Conservation (phyloP, 2,113 vertebrate genomes). For the Candoia aspera region DNA sequence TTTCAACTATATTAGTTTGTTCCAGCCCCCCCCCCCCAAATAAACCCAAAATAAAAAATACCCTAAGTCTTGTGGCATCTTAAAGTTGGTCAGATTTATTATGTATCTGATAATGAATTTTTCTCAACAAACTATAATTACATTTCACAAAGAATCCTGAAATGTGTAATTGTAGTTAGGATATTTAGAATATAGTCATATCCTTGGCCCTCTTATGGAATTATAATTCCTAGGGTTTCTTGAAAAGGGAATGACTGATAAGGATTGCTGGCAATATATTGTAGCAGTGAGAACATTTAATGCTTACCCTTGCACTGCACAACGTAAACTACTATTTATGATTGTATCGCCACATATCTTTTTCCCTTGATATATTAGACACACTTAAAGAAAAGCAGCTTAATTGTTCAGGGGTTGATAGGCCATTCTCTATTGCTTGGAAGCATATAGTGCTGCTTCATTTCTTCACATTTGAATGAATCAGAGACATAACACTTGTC, state of each 20-base stretch:
- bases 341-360: neutral
- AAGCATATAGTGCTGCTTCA: neutral
- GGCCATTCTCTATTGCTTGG: neutral
- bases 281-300: constrained; percentile 1
- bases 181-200: neutral
- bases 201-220: neutral
- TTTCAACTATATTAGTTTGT: neutral
- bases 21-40: neutral
- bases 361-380: neutral
- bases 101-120: neutral
- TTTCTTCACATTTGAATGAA: constrained; percentile 9
- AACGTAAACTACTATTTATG: neutral
- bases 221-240: neutral
- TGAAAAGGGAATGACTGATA: neutral
- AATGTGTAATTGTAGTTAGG: neutral
- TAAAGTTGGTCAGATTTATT: neutral
- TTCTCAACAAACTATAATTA: neutral
- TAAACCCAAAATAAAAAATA: neutral
- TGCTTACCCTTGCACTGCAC: neutral
- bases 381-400: neutral
- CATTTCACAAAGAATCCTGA: neutral
- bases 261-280: neutral
- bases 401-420: neutral
- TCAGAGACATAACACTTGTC: neutral
- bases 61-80: neutral